Evolutionary conservation across 30 jellyfish, hydroid and myxozoan species (phyloP).

Genomic region (Aurelia aurita complex sp. Pacific): DNA sequence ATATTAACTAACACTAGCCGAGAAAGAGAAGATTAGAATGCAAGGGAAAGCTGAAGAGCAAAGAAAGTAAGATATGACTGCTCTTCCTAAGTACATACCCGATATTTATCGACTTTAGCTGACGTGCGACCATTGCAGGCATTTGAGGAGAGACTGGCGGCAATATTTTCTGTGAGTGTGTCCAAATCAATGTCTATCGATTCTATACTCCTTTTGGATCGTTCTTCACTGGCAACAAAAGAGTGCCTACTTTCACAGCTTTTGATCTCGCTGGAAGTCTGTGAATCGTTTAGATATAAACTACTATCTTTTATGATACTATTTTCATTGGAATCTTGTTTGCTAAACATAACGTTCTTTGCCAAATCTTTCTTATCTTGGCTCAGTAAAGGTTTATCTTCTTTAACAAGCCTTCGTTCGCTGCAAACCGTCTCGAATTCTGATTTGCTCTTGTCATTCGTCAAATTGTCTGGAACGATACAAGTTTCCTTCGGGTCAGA

Average conservation of each 20-base stretch:
- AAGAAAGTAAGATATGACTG: background rate
- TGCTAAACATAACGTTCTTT: too few species aligned
- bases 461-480: background rate
- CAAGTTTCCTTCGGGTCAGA: background rate
- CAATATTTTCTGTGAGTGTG: constrained; percentile 7
- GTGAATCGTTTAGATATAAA: too few species aligned
- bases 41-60: too few species aligned
- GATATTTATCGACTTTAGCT: constrained; percentile 54
- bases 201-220: background rate
- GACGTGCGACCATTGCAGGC: constrained; percentile 24
- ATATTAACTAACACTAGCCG: too few species aligned
- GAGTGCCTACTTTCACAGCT: too few species aligned
- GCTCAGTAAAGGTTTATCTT: too few species aligned
- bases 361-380: too few species aligned
- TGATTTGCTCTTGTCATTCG: background rate
- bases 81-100: constrained; percentile 41
- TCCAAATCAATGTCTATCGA: background rate
- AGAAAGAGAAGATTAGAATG: too few species aligned
- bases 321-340: too few species aligned
- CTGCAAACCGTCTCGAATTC: background rate
- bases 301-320: too few species aligned
- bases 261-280: too few species aligned
- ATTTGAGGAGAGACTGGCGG: constrained; percentile 27
- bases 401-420: too few species aligned
- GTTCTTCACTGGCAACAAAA: background rate